phyloP scores from a whole-genome alignment of 2,797 vertebrate species.

The Amblyopsis hoosieri region DNA sequence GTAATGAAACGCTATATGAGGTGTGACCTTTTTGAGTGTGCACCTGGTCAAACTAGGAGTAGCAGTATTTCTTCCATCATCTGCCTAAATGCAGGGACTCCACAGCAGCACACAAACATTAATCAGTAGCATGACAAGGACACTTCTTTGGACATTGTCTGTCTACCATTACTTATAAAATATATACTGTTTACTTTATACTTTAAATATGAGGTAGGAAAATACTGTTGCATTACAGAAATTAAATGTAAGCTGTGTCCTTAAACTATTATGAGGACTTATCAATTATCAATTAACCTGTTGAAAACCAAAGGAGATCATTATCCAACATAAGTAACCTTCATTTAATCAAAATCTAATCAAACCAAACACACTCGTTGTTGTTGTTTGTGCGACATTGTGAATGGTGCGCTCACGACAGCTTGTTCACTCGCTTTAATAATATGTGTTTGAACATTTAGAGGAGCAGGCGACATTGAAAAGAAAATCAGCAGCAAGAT shows the following conservation, averaged over 20 bases:
- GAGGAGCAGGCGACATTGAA: conserved; percentile 1
- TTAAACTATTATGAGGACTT: neutral
- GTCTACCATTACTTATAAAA: conserved; percentile 23
- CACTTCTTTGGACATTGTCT: conserved; percentile 27
- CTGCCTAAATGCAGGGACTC: conserved; percentile 35
- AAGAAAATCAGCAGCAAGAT: conserved; percentile 31
- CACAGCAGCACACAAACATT: neutral
- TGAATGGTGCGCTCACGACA: conserved; percentile 4
- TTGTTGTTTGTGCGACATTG: conserved; percentile 5
- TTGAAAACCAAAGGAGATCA: too few relatives aligned
- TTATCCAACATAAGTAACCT: neutral
- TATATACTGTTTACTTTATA: too few relatives aligned
- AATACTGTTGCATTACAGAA: conserved; percentile 14
- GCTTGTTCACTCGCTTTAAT: conserved; percentile 2
- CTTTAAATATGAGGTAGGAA: conserved; percentile 25
- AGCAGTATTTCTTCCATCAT: conserved; percentile 13
- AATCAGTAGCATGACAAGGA: conserved; percentile 10
- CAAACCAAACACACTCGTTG: neutral
- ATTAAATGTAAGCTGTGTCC: neutral
- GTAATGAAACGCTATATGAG: conserved; percentile 53
- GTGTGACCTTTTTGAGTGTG: conserved; percentile 62
- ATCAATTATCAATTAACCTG: too few relatives aligned
- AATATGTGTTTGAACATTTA: conserved; percentile 24
- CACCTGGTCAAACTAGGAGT: conserved; percentile 40
- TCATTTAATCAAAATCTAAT: too few relatives aligned